phyloP scores from a whole-genome alignment of 2,888 invertebrate genomes.

The Pseudococcus jackbeardsleyi region DNA sequence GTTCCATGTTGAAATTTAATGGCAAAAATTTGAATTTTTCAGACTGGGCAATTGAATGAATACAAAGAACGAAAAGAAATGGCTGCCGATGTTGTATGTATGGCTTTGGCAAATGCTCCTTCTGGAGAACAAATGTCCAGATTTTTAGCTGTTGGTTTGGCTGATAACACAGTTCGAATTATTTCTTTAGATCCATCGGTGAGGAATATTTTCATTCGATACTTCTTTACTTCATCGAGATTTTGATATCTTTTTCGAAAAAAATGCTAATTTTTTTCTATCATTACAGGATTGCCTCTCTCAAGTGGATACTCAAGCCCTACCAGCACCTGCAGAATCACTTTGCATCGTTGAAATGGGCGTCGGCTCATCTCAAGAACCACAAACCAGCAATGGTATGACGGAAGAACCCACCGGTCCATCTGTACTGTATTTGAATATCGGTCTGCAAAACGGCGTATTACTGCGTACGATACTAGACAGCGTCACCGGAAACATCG shows the following conservation, averaged over 20 bases:
- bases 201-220: conserved; percentile 69
- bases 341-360: conserved; percentile 97
- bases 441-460: conserved; percentile 97
- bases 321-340: conserved; percentile 96
- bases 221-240: too few species aligned
- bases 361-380: conserved; percentile 72
- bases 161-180: conserved; percentile 96
- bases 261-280: not conserved
- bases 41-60: conserved; percentile 98
- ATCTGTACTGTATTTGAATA: conserved; percentile 90
- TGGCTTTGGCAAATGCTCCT: conserved; percentile 96
- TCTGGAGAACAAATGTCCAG: conserved; percentile 94
- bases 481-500: conserved; percentile 94
- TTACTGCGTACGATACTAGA: conserved; percentile 93
- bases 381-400: conserved; percentile 75
- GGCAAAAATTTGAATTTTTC: conserved; percentile 68
- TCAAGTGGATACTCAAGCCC: conserved; percentile 94
- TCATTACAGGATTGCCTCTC: conserved; percentile 86
- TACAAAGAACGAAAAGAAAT: conserved; percentile 97
- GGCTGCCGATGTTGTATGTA: conserved; percentile 97
- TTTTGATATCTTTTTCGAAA: not conserved
- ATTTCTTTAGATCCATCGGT: conserved; percentile 95
- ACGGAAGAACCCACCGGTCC: conserved; percentile 72
- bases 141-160: conserved; percentile 95
- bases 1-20: not conserved